Conservation (phyloP, 2,113 vertebrate genomes). For the Eptesicus fuscus region DNA sequence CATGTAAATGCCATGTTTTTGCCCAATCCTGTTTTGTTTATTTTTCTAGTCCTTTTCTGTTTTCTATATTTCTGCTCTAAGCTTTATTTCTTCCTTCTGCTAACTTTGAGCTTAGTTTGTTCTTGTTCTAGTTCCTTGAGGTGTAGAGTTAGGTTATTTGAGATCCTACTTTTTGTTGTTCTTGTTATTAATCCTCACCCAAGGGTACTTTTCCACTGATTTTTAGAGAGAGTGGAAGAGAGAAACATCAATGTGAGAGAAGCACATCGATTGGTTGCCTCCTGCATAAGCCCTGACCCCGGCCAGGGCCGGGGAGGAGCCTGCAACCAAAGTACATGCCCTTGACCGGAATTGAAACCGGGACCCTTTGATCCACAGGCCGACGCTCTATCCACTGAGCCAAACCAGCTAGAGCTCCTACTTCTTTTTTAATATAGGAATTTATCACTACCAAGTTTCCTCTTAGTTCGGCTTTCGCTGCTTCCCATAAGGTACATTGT, state of each 20-base stretch:
- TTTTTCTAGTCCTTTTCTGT: neutral
- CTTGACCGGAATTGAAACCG: no score
- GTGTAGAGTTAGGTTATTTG: neutral
- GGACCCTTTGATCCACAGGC: no score
- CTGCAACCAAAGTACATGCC: no score
- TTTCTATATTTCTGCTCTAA: slow-evolving; percentile 5
- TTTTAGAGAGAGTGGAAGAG: no score
- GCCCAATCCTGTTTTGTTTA: neutral
- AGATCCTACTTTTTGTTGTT: neutral
- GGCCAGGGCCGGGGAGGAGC: no score
- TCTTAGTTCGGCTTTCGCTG: neutral
- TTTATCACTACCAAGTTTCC: neutral
- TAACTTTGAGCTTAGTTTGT: neutral
- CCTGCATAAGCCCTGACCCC: no score
- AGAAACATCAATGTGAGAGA: no score
- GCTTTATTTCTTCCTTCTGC: slow-evolving; percentile 20
- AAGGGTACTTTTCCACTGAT: no score
- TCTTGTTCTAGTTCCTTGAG: neutral
- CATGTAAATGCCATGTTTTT: neutral
- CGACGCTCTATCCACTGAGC: no score
- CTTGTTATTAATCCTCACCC: no score
- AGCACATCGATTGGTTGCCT: no score
- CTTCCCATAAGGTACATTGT: neutral
- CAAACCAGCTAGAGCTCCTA: neutral
- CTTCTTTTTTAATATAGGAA: neutral